These are phyloP conservation scores for Alca torda DNA, from an alignment of 2,797 vertebrate genomes.

Conservation along the genomic window DNA sequence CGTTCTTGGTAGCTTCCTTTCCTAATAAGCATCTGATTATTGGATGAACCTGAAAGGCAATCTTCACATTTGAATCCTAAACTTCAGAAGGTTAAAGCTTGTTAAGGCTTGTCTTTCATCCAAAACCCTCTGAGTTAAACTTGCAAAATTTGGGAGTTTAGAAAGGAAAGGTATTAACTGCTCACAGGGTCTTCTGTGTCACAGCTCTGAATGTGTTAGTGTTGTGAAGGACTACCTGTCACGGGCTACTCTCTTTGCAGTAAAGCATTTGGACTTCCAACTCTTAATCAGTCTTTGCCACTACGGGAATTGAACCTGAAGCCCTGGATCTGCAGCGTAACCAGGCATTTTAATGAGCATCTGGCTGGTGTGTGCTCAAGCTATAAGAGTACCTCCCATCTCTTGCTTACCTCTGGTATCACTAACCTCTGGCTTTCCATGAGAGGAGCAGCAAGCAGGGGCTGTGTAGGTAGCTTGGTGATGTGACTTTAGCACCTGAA, in stretches of 20 bases:
- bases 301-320: neutral
- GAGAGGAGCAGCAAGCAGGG: neutral
- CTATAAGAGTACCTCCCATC: neutral
- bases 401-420: neutral
- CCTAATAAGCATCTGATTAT: neutral
- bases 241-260: neutral
- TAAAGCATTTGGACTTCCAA: neutral
- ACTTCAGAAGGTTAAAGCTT: neutral
- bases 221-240: neutral
- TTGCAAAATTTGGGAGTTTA: neutral
- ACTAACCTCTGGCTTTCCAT: neutral
- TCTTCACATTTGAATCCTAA: neutral
- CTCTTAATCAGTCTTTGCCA: neutral
- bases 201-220: neutral
- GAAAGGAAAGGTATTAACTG: neutral
- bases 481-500: neutral
- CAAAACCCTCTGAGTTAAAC: neutral
- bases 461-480: neutral
- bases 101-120: neutral
- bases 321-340: neutral
- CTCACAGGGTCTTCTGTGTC: neutral
- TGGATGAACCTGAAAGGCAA: neutral
- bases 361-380: neutral
- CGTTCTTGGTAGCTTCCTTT: neutral
- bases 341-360: neutral